Evolutionary conservation across 2,113 vertebrate species (phyloP).

Genomic region (Sphyrna mokarran): DNA sequence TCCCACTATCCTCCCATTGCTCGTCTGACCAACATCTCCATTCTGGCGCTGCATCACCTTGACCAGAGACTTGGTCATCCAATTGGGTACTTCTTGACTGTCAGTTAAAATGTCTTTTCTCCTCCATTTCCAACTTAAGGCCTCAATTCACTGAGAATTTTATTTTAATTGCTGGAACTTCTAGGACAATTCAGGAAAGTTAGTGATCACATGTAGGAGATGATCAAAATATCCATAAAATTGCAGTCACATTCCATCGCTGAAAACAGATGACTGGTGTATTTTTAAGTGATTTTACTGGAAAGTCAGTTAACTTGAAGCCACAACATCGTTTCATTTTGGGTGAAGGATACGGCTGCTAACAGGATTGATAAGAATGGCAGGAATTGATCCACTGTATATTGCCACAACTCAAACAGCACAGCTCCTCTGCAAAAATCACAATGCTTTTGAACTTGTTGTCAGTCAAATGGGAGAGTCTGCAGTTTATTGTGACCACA

Average conservation of each 20-base stretch:
- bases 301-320: conserved; percentile 1
- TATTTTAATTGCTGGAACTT: neutral
- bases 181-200: neutral
- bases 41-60: neutral
- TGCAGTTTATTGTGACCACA: neutral
- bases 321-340: conserved; percentile 1
- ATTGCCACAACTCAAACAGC: neutral
- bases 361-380: neutral
- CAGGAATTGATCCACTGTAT: neutral
- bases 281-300: neutral
- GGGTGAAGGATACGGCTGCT: neutral
- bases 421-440: neutral
- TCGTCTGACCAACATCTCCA: neutral
- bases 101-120: neutral
- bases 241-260: neutral
- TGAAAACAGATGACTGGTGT: neutral
- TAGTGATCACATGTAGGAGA: neutral
- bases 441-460: neutral
- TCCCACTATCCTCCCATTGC: too few relatives aligned
- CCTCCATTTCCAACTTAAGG: neutral
- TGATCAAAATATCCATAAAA: neutral
- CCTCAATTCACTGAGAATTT: neutral
- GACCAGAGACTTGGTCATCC: neutral
- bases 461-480: neutral
- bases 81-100: neutral